Base-by-base conservation (phyloP, 2,888 invertebrate species). In the Melikaiella ostensackeni region DNA sequence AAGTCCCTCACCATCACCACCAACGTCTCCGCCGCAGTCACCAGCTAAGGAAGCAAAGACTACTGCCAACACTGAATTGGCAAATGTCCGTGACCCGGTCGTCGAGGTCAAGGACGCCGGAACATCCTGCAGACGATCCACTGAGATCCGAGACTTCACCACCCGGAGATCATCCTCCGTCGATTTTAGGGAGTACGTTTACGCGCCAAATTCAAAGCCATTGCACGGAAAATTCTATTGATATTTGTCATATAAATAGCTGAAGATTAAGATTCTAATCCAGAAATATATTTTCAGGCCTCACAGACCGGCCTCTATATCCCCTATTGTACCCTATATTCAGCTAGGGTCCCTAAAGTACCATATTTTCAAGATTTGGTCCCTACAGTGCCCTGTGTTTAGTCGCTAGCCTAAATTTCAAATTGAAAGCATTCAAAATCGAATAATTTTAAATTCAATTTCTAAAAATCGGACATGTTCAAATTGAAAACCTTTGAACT, bases 11-110 rank as follows among this genome's bases (percentile, higher is more conserved):
- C 89, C 90, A 84, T 90, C 90, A 82, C 91, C 91, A 83, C 90
- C 91, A 84, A 88, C 89, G 80, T 91, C 91, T 85, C 91, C 91
- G 81, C 90, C 91, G 80, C 87, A 90, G 81, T 91, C 91, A 86
- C 90, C 91, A 85, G 85, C 88, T 86, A 91, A 90, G 86, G 88
- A 89, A 79, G 80, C 86, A 73, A 85, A 84, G 80, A 78, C 83
- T 81, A 66, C 75, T 62, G 38, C 62, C 57, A 77, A 77, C 75
- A 75, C 84, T 86, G 84, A 86, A 66, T 66, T 66, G 66, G 66
- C 66, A 66, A 66, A 66, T 66, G 66, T 66, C 42, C 46, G 66
- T 66, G 87, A 88, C 87, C 86, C 77, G 84, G 82, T 80, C 78
- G 75, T 61, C 76, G 79, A 55, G 73, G 42, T 75, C 79, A 57